Base-by-base conservation (phyloP, 2,113 vertebrate species). In the Pituophis catenifer region DNA sequence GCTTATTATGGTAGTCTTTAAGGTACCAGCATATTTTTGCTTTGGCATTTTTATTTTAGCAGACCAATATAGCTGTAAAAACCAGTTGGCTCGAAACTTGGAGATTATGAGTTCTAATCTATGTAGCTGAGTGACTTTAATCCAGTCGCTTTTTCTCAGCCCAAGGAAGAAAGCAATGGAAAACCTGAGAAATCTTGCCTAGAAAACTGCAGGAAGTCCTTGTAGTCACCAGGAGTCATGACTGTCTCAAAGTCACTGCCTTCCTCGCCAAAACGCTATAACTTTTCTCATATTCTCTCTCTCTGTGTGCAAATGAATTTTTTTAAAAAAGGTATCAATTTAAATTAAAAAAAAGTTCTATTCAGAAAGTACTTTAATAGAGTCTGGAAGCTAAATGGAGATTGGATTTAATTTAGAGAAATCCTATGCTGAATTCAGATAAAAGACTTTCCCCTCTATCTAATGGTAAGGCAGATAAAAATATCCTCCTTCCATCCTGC, bases 361-460 rank as follows among this genome's bases (percentile, higher is more conserved):
- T 86, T 85, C 65, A 81, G 38, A 89, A 89, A 29, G 17, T 54
- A 58, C 44, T 93, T 89, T 33, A 85, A 93, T 89, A 89, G 91
- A 92, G 91, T 62, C 87, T 92, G 91, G 91, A 92, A 92, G 91
- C 91, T 89, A 92, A 92, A 88, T 48, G 59, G 87, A 92, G 87
- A 92, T 81, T 75, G 59, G 52, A 89, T 92, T 92, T 89, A 89
- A 92, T 92, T 92, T 93, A 93, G 54, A 75, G 44, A 89, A 90
- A 62, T 93, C 88, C 86, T 90, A 55, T 86, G 62, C 53, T 89
- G 92, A 90, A 57, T 89, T 90, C 88, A 93, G 70, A 93, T 90
- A 93, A 93, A 93, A 57, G 48, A 21, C 29, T 93, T 93, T 29
- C 29, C 59, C 50, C 65, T n/a, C 88, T 54, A 92, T 89, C 88